Evolutionary conservation across 1,140 invertebrate species (phyloP), one percentile per base, ranked within the genome.

Genomic region (Ceratina australensis): DNA sequence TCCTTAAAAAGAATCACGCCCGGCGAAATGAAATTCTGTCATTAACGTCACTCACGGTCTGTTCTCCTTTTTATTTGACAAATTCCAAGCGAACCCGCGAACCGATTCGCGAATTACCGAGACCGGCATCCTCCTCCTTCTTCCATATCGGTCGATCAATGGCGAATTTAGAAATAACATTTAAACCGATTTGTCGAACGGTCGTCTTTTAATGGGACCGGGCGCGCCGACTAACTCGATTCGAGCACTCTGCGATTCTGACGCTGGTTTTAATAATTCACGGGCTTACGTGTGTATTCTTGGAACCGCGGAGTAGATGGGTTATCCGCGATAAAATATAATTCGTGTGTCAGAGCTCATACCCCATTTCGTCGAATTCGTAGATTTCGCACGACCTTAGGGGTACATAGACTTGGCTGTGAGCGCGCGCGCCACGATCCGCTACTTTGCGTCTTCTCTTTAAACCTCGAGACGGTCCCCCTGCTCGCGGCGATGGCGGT

Each of bases 201-300:
- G n/a, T n/a, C n/a, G 54, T 60, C 72, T 79, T 66, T 74, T 79
- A 74, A 63, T 42, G 72, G 83, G 82, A 60, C 72, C 59, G 72
- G 80, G 64, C 73, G 64, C 73, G 73, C 60, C 79, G 82, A 83
- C 82, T 84, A 84, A 84, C 80, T 84, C 84, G 64, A 84, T 80
- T 76, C 52, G 56, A 57, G 12, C 78, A 57, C 65, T 84, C 26
- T 73, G 67, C 56, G 78, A 84, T 84, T 84, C 83, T 84, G 83
- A 84, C 83, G 83, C 82, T 72, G 64, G 79, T 20, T 22, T 84
- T 50, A 84, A 84, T 84, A 73, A 84, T 84, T 84, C 54, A 84
- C 24, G 56, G n/a, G 56, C 42, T 42, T 33, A 49, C 26, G 47
- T 26, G 47, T 26, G 64, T 84, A 84, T 84, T 83, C 75, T 78